Percentiles rank a stretch among this genome's conserved stretches.
phyloP scores from a whole-genome alignment of 2,888 invertebrate species.

The Seladonia tumulorum region DNA sequence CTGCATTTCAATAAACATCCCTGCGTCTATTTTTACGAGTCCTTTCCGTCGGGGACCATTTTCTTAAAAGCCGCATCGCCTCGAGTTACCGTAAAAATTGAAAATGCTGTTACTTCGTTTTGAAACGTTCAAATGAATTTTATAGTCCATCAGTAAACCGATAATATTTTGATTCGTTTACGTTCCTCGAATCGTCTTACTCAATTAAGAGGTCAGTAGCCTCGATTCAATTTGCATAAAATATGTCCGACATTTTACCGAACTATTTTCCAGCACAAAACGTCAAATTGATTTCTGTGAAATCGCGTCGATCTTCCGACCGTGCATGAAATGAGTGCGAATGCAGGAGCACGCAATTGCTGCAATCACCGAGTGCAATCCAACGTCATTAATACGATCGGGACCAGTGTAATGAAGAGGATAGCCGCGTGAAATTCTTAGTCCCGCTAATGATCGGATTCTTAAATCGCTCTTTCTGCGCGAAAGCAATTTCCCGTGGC shows the following conservation, averaged over 20 bases:
- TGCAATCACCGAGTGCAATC: not conserved
- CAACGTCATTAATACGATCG: not conserved
- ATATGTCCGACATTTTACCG: not conserved
- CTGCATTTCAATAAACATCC: not conserved
- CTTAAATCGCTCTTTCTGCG: not conserved
- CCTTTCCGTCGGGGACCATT: not conserved
- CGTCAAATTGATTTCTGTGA: not conserved
- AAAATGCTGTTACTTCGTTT: not conserved
- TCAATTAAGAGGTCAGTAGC: not conserved
- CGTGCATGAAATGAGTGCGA: not conserved
- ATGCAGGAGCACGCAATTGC: not conserved
- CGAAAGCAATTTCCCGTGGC: not conserved
- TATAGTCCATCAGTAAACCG: not conserved
- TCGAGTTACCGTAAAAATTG: not conserved
- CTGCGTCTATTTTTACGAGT: not conserved
- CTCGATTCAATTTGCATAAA: not conserved
- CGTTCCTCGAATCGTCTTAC: not conserved
- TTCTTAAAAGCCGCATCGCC: not conserved
- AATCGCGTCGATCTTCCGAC: not conserved
- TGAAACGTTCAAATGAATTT: not conserved
- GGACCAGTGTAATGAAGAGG: not conserved
- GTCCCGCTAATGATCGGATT: not conserved
- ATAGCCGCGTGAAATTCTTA: not conserved
- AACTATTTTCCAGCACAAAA: not conserved
- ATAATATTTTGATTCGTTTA: not conserved